phyloP scores from a whole-genome alignment of 2,797 vertebrate genomes.

The Odontamblyopus rebecca region DNA sequence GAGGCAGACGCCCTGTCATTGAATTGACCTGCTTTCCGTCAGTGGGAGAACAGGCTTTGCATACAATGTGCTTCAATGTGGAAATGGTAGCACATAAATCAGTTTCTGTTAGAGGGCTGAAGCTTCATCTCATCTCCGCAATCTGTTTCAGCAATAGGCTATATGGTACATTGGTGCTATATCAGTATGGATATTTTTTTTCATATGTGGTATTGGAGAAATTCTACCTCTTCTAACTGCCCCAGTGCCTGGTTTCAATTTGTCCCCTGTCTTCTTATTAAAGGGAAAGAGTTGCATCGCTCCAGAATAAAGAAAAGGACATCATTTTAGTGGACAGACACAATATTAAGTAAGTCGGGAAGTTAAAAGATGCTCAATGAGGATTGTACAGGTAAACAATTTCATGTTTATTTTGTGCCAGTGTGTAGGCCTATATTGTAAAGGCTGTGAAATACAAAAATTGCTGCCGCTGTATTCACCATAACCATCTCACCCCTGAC shows the following conservation, averaged over 20 bases:
- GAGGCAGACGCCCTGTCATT: conserved; percentile 13
- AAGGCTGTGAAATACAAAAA: conserved; percentile 43
- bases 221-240: too few species aligned
- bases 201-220: not conserved
- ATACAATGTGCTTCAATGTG: not conserved
- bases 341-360: too few species aligned
- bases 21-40: conserved; percentile 18
- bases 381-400: not conserved
- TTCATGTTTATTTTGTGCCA: conserved; percentile 20
- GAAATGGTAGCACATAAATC: not conserved
- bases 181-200: not conserved
- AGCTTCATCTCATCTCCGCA: not conserved
- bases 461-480: conserved; percentile 50
- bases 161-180: too few species aligned
- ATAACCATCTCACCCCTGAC: conserved; percentile 54
- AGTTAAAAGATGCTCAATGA: too few species aligned
- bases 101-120: not conserved
- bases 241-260: too few species aligned
- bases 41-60: not conserved
- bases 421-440: conserved; percentile 31
- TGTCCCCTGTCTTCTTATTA: too few species aligned
- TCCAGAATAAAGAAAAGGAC: too few species aligned
- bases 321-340: too few species aligned
- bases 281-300: too few species aligned
- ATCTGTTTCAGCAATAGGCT: not conserved